phyloP scores from a whole-genome alignment of 2,797 vertebrate species.

The Aerospiza tachiro region DNA sequence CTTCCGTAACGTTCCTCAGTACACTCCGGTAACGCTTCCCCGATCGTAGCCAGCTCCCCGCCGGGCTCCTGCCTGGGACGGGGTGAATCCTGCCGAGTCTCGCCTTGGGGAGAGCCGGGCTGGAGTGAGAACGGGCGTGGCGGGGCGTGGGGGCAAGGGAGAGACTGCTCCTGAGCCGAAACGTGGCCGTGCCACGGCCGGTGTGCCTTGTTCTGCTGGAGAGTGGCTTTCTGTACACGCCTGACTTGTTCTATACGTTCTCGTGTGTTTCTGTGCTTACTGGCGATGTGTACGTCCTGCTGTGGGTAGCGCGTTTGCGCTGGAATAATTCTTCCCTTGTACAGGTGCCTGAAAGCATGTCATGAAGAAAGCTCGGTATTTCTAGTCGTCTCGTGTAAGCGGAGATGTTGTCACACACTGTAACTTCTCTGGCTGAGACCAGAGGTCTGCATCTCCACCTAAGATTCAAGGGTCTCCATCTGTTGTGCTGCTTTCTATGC shows the following conservation, averaged over 20 bases:
- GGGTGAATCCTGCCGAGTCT: background rate
- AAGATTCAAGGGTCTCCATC: accelerated
- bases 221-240: background rate
- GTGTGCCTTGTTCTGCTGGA: background rate
- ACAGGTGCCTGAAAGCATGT: background rate
- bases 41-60: background rate
- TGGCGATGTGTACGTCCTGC: background rate
- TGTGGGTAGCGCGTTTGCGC: accelerated
- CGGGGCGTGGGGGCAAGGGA: background rate
- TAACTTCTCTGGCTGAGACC: background rate
- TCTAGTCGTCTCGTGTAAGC: background rate
- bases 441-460: accelerated
- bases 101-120: background rate
- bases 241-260: background rate
- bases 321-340: background rate
- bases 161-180: background rate
- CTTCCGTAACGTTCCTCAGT: background rate
- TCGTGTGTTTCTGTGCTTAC: background rate
- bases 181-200: background rate
- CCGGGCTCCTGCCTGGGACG: background rate
- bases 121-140: background rate
- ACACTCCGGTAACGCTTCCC: background rate
- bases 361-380: accelerated
- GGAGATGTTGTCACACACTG: background rate
- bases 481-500: background rate